phyloP scores from a whole-genome alignment of 1,140 invertebrate genomes.

The Bilobella aurantiaca region DNA sequence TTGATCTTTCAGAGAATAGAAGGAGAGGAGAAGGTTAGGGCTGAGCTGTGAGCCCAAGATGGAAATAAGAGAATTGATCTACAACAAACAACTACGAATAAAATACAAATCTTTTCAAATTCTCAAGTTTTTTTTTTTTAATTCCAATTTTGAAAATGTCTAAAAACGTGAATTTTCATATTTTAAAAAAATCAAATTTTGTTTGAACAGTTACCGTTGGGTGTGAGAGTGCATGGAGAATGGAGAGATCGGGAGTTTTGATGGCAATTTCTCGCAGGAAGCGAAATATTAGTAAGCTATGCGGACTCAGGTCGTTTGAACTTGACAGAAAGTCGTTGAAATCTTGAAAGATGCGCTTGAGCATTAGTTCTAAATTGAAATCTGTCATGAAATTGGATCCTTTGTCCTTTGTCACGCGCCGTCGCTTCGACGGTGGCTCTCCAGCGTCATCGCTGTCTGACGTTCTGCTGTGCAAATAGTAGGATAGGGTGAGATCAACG shows the following conservation, averaged over 20 bases:
- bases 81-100: background rate
- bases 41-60: constrained; percentile 24
- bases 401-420: constrained; percentile 8
- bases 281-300: constrained; percentile 18
- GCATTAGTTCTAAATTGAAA: constrained; percentile 2
- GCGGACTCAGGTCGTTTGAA: constrained; percentile 13
- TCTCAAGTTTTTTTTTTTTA: too few relatives aligned
- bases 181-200: too few relatives aligned
- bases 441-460: constrained; percentile 8
- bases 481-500: constrained; percentile 23
- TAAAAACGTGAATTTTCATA: background rate
- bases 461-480: constrained; percentile 21
- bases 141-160: too few relatives aligned
- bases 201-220: constrained; percentile 18
- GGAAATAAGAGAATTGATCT: constrained; percentile 25
- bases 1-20: constrained; percentile 19
- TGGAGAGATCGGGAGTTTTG: constrained; percentile 18
- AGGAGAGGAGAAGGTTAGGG: constrained; percentile 14
- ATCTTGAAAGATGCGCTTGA: constrained; percentile 24
- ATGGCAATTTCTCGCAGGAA: constrained; percentile 26
- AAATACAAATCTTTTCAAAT: too few relatives aligned
- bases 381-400: background rate
- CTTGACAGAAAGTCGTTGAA: constrained; percentile 17
- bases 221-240: constrained; percentile 20
- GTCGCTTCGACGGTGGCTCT: constrained; percentile 22